A percentile compares a stretch with the other conserved stretches of the same genome.
phyloP scores from a whole-genome alignment of 1,140 invertebrate species.

The Lucilia sericata region DNA sequence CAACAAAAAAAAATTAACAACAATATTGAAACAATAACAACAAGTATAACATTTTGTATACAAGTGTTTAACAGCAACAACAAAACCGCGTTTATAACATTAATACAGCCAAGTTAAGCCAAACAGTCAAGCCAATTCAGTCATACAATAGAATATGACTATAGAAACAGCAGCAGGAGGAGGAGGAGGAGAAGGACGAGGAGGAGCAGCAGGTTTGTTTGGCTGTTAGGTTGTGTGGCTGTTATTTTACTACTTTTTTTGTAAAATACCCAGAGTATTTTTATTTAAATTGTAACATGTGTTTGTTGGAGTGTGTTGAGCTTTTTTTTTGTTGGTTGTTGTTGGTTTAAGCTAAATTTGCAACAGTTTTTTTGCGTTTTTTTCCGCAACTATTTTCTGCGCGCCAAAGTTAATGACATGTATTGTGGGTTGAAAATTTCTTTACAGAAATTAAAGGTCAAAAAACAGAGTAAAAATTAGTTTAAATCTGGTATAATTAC shows the following conservation, averaged over 20 bases:
- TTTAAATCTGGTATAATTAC: too few relatives aligned
- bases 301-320: not conserved
- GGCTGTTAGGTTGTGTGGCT: too few relatives aligned
- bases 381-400: not conserved
- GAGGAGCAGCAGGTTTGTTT: too few relatives aligned
- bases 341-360: not conserved
- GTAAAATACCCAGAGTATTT: too few relatives aligned
- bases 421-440: not conserved
- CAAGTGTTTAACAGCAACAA: slow-evolving; percentile 8
- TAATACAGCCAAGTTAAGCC: not conserved
- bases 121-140: not conserved
- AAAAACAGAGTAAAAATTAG: too few relatives aligned
- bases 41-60: slow-evolving; percentile 33
- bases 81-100: slow-evolving; percentile 39
- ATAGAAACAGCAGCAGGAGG: too few relatives aligned
- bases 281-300: too few relatives aligned
- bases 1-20: not conserved
- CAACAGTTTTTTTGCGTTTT: not conserved
- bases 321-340: not conserved
- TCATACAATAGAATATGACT: too few relatives aligned
- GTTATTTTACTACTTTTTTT: too few relatives aligned
- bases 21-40: not conserved
- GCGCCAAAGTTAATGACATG: slow-evolving; percentile 11
- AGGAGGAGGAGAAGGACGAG: too few relatives aligned
- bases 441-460: too few relatives aligned